Evolutionary conservation across 2,888 invertebrate species (phyloP).

Genomic region (Dasypolia templi): DNA sequence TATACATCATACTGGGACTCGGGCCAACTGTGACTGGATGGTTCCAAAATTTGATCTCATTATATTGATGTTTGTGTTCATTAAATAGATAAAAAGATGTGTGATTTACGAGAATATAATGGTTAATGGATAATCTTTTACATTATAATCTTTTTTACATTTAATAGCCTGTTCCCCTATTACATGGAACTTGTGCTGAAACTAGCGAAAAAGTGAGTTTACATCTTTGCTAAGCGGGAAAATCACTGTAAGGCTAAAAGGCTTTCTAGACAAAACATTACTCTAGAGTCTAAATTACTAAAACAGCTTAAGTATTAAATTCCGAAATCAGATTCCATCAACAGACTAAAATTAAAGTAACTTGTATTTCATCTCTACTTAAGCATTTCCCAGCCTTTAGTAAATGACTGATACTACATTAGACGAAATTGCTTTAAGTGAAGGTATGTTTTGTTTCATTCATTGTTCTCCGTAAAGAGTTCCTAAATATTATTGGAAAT

Average conservation of each 20-base stretch:
- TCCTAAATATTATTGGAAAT: conserved; percentile 4
- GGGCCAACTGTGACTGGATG: conserved; percentile 61
- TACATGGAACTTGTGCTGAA: neutral
- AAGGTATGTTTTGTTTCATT: neutral
- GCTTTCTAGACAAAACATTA: neutral
- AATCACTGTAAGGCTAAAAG: neutral
- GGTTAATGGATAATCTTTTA: conserved; percentile 12
- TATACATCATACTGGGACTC: conserved; percentile 20
- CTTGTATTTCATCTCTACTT: neutral
- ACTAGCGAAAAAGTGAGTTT: neutral
- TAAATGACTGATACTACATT: neutral
- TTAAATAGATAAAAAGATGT: conserved; percentile 52
- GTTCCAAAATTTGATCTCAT: conserved; percentile 46
- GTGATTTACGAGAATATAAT: conserved; percentile 31
- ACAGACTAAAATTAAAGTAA: neutral
- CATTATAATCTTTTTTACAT: neutral
- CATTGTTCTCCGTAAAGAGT: conserved; percentile 5
- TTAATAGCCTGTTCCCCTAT: too few relatives aligned
- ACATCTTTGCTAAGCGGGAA: neutral
- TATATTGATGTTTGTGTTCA: conserved; percentile 54
- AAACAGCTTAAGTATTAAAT: too few relatives aligned
- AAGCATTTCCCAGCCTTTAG: neutral
- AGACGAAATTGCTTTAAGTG: neutral
- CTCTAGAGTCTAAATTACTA: neutral
- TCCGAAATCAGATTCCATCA: neutral